Evolutionary conservation across 2,888 invertebrate species (phyloP), one percentile per base, ranked within the genome.

Genomic region (Agrypnus murinus): DNA sequence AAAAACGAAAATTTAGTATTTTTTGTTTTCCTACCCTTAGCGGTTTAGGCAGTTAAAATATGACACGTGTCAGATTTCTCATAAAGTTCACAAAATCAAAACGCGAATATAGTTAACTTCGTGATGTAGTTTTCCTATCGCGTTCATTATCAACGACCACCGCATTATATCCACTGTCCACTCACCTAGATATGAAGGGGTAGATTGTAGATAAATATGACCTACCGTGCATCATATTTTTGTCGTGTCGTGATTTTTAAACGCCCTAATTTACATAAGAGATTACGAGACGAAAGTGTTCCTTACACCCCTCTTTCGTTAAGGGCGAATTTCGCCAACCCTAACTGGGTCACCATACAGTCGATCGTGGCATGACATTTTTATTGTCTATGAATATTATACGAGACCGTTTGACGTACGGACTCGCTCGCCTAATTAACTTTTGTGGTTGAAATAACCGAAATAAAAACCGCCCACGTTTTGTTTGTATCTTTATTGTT

Each of bases 161-260:
- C 72, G 69, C 72, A 69, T 69, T 65, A 64, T 69, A 63, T 68
- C 72, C 72, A 76, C 75, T 75, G 76, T 77, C 76, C 75, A 74
- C 75, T 71, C 69, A 40, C 48, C 57, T 60, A 73, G 68, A 74
- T 72, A 72, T 36, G 69, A 72, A 72, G 73, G 74, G 77, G 74
- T 75, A 77, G 77, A 77, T 77, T 65, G 67, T 74, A 75, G 77
- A 77, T 77, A 74, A 71, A 71, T 65, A 69, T 69, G 74, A 71
- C 75, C 73, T 77, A 74, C 72, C 78, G 78, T 78, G 78, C 77
- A 78, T 78, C 78, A 78, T 78, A 77, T 77, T 78, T 77, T 75
- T 76, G 75, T 77, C 75, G 77, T 78, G 77, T 76, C 77, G 77
- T 77, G 78, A 78, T 77, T 78, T 78, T 78, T 78, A 78, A 78